phyloP scores from a whole-genome alignment of 1,140 invertebrate species.

The Drosophila ficusphila region DNA sequence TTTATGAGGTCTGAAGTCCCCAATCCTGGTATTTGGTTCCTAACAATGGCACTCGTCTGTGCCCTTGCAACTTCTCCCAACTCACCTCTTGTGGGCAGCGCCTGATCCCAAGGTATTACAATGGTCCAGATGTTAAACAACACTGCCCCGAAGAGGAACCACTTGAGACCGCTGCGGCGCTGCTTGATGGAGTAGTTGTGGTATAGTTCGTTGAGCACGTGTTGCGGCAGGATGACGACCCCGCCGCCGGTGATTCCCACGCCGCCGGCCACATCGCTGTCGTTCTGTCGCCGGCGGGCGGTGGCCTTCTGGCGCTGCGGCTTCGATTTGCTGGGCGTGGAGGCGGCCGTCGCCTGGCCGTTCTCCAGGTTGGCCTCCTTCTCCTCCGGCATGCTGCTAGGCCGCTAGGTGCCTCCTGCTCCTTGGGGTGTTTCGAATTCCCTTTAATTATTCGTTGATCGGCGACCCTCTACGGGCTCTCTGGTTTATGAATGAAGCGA shows the following conservation, averaged over 20 bases:
- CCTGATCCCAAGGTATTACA: conserved; percentile 86
- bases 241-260: conserved; percentile 64
- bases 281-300: conserved; percentile 53
- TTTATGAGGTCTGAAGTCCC: too few species aligned
- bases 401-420: not conserved
- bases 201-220: conserved; percentile 90
- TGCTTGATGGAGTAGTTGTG: conserved; percentile 90
- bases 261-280: conserved; percentile 61
- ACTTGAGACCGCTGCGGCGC: conserved; percentile 90
- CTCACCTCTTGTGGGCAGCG: conserved; percentile 60
- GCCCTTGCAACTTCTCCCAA: too few species aligned
- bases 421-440: conserved; percentile 1
- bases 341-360: conserved; percentile 52
- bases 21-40: too few species aligned
- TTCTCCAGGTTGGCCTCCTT: conserved; percentile 65
- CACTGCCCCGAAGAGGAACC: conserved; percentile 89
- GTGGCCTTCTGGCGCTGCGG: conserved; percentile 41
- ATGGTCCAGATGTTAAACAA: conserved; percentile 89
- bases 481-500: conserved; percentile 58
- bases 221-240: conserved; percentile 85
- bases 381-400: conserved; percentile 61
- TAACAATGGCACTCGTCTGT: too few species aligned
- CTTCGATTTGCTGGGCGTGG: conserved; percentile 44
- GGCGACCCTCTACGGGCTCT: conserved; percentile 19
- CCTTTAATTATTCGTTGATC: conserved; percentile 50